Evolutionary conservation across 64 coral and sea anemone species (phyloP).

Genomic region (Orbicella faveolata): DNA sequence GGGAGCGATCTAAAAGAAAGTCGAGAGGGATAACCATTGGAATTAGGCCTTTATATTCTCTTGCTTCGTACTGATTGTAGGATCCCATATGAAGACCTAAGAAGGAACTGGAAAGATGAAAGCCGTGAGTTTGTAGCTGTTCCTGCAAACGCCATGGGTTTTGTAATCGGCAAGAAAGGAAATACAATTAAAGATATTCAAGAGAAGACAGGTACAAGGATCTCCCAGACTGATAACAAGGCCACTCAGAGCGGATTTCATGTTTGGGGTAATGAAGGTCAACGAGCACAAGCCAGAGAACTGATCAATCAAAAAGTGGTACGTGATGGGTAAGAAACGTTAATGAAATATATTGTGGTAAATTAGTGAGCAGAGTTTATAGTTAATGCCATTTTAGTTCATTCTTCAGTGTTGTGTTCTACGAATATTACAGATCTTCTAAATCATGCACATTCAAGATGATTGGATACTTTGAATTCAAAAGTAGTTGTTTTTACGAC

Average conservation of each 20-base stretch:
- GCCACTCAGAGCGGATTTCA: neutral
- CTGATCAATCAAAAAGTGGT: constrained; percentile 10
- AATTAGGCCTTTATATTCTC: too few relatives aligned
- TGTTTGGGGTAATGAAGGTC: neutral
- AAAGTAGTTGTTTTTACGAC: too few relatives aligned
- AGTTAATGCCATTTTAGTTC: too few relatives aligned
- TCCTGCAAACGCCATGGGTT: neutral
- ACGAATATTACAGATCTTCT: neutral
- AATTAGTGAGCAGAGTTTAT: too few relatives aligned
- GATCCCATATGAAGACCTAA: neutral
- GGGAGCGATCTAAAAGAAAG: too few relatives aligned
- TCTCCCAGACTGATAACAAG: neutral
- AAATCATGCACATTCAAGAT: too few relatives aligned
- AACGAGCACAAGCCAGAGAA: neutral
- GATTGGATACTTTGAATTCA: too few relatives aligned
- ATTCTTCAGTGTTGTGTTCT: neutral
- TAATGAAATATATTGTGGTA: too few relatives aligned
- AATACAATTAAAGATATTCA: constrained; percentile 4
- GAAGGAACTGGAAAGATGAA: neutral
- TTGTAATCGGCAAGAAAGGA: constrained; percentile 21
- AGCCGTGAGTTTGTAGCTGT: neutral
- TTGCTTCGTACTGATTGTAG: neutral
- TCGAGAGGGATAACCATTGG: too few relatives aligned
- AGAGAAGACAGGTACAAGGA: neutral
- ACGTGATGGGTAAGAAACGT: neutral